Evolutionary conservation across 2,888 invertebrate species (phyloP), one percentile per base, ranked within the genome.

Genomic region (Thumatha senex): DNA sequence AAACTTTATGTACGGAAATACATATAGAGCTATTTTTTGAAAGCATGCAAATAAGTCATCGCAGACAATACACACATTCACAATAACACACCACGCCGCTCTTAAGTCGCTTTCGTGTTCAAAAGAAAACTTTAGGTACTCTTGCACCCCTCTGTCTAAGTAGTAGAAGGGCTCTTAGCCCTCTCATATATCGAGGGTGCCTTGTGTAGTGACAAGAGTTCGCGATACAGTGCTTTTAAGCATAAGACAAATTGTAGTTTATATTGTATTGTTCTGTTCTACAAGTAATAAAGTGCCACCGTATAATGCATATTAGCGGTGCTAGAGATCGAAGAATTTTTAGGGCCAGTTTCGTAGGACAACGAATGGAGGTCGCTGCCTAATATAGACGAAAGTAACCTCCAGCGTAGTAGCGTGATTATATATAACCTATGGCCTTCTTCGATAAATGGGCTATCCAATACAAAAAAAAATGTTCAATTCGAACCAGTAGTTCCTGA

Each of bases 121-220:
- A 35, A 64, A 65, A 61, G 50, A 65, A 69, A 53, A 56, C 40
- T 47, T 33, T 35, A 24, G 31, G 48, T 44, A 45, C 34, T 46
- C 39, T 48, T 52, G 48, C 48, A 33, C 47, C 68, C 64, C 70
- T 58, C 58, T 54, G 69, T 70, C 66, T 77, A 77, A 80, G 80
- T 76, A 70, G 75, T 61, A 58, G 54, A 55, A 76, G 74, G 57
- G 72, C 61, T 33, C 77, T 78, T 18, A 56, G 49, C 74, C 72
- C 70, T 74, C 58, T 63, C 46, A 30, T 35, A 48, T 49, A 63
- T 62, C 58, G 62, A 61, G 61, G 41, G 62, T 41, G 40, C 18
- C 63, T 70, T 72, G 62, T 58, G 62, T 64, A 46, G 8, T 38
- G 54, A 58, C 31, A 44, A 73, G 62, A 55, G 66, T 51, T 55